Base-by-base conservation (phyloP, 2,888 invertebrate genomes). In the Gymnoscelis rufifasciata region DNA sequence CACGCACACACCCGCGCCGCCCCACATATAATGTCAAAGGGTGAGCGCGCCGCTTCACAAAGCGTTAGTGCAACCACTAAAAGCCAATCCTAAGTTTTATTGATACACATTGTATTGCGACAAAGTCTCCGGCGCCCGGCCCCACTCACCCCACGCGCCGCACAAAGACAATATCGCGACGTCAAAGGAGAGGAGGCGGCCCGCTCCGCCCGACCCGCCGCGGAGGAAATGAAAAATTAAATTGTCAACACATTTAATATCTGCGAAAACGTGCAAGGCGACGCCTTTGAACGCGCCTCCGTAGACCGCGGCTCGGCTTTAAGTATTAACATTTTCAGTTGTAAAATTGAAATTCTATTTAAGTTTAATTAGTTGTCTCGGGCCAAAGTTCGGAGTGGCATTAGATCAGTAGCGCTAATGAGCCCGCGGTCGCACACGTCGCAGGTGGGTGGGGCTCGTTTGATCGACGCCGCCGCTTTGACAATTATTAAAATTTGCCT, bases 401-500 rank as follows among this genome's bases (percentile, higher is more conserved):
- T 83, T 78, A 81, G 84, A 83, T 84, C 83, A 78, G 81, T 74
- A 78, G 79, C 83, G 81, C 80, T 87, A 87, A 86, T 87, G 86
- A 86, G 74, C 83, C 73, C 79, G 82, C 82, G 82, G 80, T 73
- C 77, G 81, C 83, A 80, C 78, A 82, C 82, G 82, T 80, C 80
- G 68, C 82, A 76, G 77, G 80, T 76, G 76, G 64, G 58, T 56
- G 57, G 44, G 62, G 47, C 70, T 77, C 84, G 83, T 88, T 88
- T 88, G 88, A 88, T 88, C 86, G 87, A 71, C 74, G 83, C 88
- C 88, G 88, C 83, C 87, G 88, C 89, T 89, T 89, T 89, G 89
- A 89, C 89, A 89, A 88, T 89, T 89, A 89, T 89, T 88, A 89
- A 89, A 89, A 89, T 89, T 88, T 83, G 88, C 87, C 87, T 82